Conservation (phyloP, 2,797 vertebrate species). For the Florisuga fusca region DNA sequence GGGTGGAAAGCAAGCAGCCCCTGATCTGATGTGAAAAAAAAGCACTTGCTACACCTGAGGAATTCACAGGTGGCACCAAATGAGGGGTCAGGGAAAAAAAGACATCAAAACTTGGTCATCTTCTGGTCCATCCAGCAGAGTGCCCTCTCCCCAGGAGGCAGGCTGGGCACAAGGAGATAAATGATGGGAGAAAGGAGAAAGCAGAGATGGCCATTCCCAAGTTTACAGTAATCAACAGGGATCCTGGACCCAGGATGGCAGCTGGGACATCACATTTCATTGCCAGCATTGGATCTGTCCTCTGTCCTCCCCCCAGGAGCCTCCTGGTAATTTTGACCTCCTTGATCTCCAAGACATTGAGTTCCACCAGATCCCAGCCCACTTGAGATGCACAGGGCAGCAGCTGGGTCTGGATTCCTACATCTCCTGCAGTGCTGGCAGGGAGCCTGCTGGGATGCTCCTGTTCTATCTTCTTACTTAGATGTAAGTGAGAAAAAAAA, state of each 20-base stretch:
- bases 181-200: neutral
- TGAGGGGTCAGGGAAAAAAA: neutral
- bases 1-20: neutral
- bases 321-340: neutral
- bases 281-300: neutral
- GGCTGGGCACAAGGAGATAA: neutral
- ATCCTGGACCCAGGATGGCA: neutral
- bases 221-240: neutral
- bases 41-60: neutral
- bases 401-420: neutral
- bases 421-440: neutral
- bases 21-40: neutral
- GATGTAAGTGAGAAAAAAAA: neutral
- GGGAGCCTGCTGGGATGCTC: neutral
- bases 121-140: neutral
- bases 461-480: neutral
- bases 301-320: neutral
- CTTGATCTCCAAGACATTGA: fast-evolving
- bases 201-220: neutral
- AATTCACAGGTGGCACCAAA: neutral
- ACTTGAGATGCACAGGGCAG: neutral
- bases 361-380: neutral
- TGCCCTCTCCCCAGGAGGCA: neutral
- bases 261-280: neutral
- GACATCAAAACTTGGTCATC: neutral